Evolutionary conservation across 2,888 invertebrate genomes (phyloP).

Genomic region (Mythimna impura): DNA sequence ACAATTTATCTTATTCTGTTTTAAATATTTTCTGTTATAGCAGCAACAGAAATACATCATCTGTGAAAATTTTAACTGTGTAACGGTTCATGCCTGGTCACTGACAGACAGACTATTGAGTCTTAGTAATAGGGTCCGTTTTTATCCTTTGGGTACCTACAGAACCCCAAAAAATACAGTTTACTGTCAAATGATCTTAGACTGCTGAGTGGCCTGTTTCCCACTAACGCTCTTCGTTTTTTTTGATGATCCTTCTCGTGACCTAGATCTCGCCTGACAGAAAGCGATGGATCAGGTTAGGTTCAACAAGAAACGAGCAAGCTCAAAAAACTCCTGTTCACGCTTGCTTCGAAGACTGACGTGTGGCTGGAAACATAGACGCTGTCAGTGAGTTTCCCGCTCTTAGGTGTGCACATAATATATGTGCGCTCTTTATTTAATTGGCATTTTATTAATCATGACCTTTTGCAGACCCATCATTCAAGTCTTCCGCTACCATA

Average conservation of each 20-base stretch:
- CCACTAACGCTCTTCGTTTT: neutral
- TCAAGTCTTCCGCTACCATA: slow-evolving; percentile 30
- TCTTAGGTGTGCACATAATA: neutral
- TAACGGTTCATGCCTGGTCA: too few relatives aligned
- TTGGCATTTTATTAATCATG: slow-evolving; percentile 4
- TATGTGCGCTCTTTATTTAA: neutral
- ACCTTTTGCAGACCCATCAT: slow-evolving; percentile 40
- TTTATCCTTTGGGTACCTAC: too few relatives aligned
- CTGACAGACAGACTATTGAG: too few relatives aligned
- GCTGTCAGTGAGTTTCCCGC: neutral
- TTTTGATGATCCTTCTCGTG: neutral
- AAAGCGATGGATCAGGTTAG: neutral
- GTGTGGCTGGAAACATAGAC: too few relatives aligned
- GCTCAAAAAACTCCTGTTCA: neutral
- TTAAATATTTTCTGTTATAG: too few relatives aligned
- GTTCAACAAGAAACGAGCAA: neutral
- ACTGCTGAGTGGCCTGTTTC: too few relatives aligned
- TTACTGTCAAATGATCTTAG: too few relatives aligned
- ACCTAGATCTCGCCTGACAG: neutral
- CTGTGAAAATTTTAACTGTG: too few relatives aligned
- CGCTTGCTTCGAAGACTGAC: neutral
- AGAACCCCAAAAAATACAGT: too few relatives aligned
- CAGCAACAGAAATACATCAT: too few relatives aligned
- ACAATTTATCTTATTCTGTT: too few relatives aligned
- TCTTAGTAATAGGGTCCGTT: too few relatives aligned